phyloP scores from a whole-genome alignment of 2,113 vertebrate genomes.

The Ammodytes marinus region DNA sequence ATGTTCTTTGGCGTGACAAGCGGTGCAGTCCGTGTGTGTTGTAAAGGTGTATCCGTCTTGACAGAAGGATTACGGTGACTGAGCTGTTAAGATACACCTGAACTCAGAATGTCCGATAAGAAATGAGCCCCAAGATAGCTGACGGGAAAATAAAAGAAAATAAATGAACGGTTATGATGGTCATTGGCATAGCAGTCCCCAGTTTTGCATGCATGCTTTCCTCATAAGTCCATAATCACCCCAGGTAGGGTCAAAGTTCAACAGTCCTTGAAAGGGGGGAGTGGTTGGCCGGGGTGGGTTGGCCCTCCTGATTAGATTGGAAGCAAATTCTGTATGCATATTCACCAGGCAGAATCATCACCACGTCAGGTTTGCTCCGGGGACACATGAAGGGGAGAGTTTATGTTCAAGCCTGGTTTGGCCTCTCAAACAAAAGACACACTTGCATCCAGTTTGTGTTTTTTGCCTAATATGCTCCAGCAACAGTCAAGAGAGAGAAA shows the following conservation, averaged over 20 bases:
- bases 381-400: conserved; percentile 49
- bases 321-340: conserved; percentile 70
- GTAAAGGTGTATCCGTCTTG: conserved; percentile 31
- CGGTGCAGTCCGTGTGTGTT: conserved; percentile 33
- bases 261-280: conserved; percentile 44
- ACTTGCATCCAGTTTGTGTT: conserved; percentile 27
- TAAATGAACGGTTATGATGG: conserved; percentile 9
- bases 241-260: conserved; percentile 60
- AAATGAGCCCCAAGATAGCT: conserved; percentile 40
- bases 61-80: conserved; percentile 33
- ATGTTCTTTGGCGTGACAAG: conserved; percentile 75
- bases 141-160: not conserved
- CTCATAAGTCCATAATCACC: conserved; percentile 46
- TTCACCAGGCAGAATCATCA: conserved; percentile 46
- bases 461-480: conserved; percentile 53
- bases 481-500: conserved; percentile 53
- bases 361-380: conserved; percentile 47
- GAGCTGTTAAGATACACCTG: conserved; percentile 44
- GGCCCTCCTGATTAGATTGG: conserved; percentile 52
- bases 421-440: conserved; percentile 40
- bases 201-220: conserved; percentile 75
- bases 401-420: conserved; percentile 29
- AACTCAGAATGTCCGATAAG: conserved; percentile 43
- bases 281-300: conserved; percentile 9
- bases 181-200: conserved; percentile 71